phyloP scores from a whole-genome alignment of 2,797 vertebrate genomes.

The Pangasius djambal region DNA sequence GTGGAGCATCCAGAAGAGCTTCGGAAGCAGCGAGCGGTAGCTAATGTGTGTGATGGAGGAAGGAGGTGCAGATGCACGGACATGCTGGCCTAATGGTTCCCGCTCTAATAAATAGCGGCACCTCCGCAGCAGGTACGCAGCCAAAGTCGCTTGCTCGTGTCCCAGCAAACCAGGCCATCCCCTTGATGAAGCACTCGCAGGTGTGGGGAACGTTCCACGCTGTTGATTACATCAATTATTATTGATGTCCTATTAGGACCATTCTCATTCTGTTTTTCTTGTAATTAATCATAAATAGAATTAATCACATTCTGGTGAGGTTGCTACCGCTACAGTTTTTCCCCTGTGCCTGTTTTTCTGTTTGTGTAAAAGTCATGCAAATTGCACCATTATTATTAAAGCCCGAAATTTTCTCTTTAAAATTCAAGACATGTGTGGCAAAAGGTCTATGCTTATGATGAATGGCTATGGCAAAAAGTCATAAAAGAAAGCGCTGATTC shows the following conservation, averaged over 20 bases:
- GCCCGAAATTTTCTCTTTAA: not conserved
- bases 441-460: not conserved
- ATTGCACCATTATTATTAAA: constrained; percentile 22
- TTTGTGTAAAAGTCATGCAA: not conserved
- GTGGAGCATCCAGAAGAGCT: not conserved
- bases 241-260: constrained; percentile 68
- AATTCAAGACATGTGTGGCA: not conserved
- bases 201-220: constrained; percentile 68
- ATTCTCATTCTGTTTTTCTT: constrained; percentile 57
- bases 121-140: constrained; percentile 60
- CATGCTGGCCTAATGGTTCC: constrained; percentile 48
- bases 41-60: constrained; percentile 41
- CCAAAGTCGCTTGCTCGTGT: constrained; percentile 51
- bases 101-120: constrained; percentile 70
- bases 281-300: constrained; percentile 55
- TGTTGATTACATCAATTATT: constrained; percentile 71
- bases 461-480: constrained; percentile 1
- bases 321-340: constrained; percentile 15
- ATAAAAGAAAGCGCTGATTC: constrained; percentile 3
- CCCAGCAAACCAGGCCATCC: constrained; percentile 68
- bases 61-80: constrained; percentile 38
- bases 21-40: constrained; percentile 7
- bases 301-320: constrained; percentile 11
- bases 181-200: constrained; percentile 76
- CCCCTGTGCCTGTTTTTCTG: not conserved